phyloP scores from a whole-genome alignment of 2,113 vertebrate genomes.

The Tragelaphus buxtoni region DNA sequence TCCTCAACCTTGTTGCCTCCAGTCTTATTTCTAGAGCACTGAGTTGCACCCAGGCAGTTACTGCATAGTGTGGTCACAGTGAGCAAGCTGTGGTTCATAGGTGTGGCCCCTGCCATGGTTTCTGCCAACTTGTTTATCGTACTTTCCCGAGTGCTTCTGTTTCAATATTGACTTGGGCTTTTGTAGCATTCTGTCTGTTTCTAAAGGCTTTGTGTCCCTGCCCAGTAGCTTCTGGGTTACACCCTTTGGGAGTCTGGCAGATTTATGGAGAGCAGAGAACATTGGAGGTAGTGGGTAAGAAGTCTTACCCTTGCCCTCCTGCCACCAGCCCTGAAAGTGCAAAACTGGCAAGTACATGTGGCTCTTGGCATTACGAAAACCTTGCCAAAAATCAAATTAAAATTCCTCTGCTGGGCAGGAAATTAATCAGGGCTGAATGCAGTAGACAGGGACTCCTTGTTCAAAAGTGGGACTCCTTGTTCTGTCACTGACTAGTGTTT shows the following conservation, averaged over 20 bases:
- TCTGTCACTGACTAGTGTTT: neutral
- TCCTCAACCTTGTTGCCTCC: neutral
- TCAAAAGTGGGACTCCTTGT: neutral
- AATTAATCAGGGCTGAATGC: neutral
- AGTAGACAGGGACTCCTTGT: neutral
- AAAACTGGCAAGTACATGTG: neutral
- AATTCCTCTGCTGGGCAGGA: slow-evolving; percentile 22
- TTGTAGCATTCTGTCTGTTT: neutral
- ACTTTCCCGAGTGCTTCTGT: neutral
- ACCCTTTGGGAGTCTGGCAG: neutral
- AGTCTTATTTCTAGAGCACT: neutral
- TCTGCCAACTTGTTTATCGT: neutral
- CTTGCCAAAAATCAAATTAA: slow-evolving; percentile 32
- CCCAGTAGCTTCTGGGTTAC: neutral
- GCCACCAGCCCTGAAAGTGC: neutral
- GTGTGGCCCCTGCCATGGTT: rapidly evolving
- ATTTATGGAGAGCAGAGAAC: neutral
- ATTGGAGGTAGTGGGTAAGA: neutral
- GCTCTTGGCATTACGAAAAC: neutral
- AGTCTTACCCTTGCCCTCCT: neutral
- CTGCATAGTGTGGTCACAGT: neutral
- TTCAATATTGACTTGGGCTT: neutral
- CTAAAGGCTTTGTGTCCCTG: neutral
- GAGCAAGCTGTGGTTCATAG: neutral
- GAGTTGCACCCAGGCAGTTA: neutral